Evolutionary conservation across 2,113 vertebrate species (phyloP).

Genomic region (Hipposideros armiger): DNA sequence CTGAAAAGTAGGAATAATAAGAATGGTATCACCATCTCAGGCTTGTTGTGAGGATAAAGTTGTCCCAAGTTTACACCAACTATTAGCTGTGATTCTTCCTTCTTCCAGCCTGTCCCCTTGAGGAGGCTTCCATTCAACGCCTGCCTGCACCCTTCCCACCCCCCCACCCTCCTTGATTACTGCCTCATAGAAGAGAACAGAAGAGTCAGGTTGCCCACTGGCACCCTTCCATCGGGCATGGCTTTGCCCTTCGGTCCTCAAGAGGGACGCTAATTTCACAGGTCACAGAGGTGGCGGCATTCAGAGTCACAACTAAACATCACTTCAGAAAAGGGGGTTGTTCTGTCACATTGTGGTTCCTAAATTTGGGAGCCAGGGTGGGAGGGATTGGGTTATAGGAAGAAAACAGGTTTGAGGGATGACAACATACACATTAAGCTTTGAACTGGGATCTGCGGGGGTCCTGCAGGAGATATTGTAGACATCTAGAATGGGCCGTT

Average conservation of each 20-base stretch:
- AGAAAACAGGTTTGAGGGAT: neutral
- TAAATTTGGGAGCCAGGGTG: neutral
- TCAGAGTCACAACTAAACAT: neutral
- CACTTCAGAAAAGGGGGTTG: neutral
- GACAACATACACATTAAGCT: neutral
- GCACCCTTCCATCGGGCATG: neutral
- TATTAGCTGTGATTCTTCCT: neutral
- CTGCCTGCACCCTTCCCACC: rapidly evolving
- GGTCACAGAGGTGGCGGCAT: neutral
- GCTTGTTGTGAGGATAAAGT: neutral
- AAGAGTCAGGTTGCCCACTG: neutral
- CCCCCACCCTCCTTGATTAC: neutral
- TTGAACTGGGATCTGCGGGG: neutral
- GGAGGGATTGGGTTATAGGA: neutral
- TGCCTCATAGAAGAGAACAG: neutral
- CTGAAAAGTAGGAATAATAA: neutral
- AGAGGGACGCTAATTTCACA: neutral
- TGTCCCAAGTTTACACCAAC: neutral
- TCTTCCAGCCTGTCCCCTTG: neutral
- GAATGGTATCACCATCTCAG: neutral
- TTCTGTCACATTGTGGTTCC: neutral
- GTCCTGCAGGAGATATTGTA: neutral
- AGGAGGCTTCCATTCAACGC: neutral
- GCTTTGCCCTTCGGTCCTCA: neutral
- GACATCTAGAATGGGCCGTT: neutral